Conservation (phyloP, 2,797 vertebrate species). For the Aplochiton taeniatus region DNA sequence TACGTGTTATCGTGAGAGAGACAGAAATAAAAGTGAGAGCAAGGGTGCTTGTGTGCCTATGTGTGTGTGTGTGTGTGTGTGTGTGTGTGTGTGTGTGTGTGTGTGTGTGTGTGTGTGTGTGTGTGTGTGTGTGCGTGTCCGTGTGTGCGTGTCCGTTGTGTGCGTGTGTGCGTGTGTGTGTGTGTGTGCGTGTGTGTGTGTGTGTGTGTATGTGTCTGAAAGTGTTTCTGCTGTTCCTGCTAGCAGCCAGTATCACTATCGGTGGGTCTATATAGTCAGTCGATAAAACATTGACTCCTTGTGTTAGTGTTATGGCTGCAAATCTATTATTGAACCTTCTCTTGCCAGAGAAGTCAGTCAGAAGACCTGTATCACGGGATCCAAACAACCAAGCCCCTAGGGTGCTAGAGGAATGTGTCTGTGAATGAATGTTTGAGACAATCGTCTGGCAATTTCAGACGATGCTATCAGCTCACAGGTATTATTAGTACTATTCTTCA, state of each 20-base stretch:
- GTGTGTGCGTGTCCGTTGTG: not conserved
- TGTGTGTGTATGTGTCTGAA: not conserved
- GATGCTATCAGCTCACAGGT: no score
- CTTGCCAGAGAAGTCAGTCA: constrained; percentile 15
- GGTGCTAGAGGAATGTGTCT: no score
- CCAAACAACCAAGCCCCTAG: no score
- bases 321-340: constrained; percentile 37
- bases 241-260: constrained; percentile 41
- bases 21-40: no score
- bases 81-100: constrained; percentile 9
- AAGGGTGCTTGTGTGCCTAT: not conserved
- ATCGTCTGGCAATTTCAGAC: no score
- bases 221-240: constrained; percentile 8
- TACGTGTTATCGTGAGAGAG: no score
- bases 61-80: constrained; percentile 14
- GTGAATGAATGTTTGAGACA: no score
- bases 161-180: not conserved
- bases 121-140: not conserved
- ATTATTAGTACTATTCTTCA: no score
- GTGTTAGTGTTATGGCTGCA: constrained; percentile 26
- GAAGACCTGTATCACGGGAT: no score
- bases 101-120: constrained; percentile 16
- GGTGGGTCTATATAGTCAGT: constrained; percentile 3
- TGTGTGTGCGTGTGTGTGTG: not conserved
- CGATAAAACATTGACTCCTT: constrained; percentile 13